Evolutionary conservation across 2,888 invertebrate genomes (phyloP).

Genomic region (Zaprionus bogoriensis): DNA sequence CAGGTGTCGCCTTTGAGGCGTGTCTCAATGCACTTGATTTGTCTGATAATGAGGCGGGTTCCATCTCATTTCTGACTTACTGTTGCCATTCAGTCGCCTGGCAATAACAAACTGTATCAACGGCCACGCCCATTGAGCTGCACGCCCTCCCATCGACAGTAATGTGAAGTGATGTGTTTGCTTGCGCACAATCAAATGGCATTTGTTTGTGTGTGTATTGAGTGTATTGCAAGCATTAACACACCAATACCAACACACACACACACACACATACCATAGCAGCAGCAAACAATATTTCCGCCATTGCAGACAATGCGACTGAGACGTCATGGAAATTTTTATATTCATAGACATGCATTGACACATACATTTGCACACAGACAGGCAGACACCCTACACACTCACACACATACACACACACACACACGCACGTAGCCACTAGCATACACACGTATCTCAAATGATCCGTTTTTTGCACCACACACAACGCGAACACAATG

Average conservation of each 20-base stretch:
- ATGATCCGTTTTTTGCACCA: constrained; percentile 57
- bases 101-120: constrained; percentile 67
- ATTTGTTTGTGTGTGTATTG: constrained; percentile 29
- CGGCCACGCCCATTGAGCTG: constrained; percentile 42
- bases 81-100: constrained; percentile 52
- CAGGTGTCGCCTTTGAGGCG: background rate
- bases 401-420: background rate
- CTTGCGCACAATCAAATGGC: constrained; percentile 55
- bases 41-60: constrained; percentile 19
- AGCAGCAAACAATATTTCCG: constrained; percentile 65
- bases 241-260: constrained; percentile 7
- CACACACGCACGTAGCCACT: background rate
- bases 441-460: constrained; percentile 39
- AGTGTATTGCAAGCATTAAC: constrained; percentile 8
- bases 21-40: constrained; percentile 28
- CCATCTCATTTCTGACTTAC: background rate
- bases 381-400: background rate
- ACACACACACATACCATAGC: constrained; percentile 12
- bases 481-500: constrained; percentile 64
- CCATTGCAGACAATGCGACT: constrained; percentile 62
- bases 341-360: constrained; percentile 64
- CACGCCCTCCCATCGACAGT: constrained; percentile 35
- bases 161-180: constrained; percentile 72
- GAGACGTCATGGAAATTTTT: constrained; percentile 64
- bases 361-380: constrained; percentile 34